Evolutionary conservation across 1,140 invertebrate species (phyloP), one percentile per base, ranked within the genome.

Genomic region (Pachyrhynchus sulphureomaculatus): DNA sequence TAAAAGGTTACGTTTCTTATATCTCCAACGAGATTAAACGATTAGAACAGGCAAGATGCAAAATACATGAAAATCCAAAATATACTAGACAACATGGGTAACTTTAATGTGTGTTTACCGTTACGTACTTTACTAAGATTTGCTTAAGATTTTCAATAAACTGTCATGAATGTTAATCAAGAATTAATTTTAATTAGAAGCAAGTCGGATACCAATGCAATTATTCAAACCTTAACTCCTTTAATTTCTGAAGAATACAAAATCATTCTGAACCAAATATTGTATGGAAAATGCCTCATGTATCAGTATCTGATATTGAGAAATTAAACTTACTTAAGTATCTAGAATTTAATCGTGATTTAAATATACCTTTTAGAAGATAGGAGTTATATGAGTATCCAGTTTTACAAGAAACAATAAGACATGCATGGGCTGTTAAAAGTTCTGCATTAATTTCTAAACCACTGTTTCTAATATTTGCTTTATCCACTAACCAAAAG

Each of bases 381-480:
- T 74, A 72, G 71, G 66, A 74, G 44, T 47, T 73, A 8, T 68
- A 70, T 39, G 69, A 74, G 36, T 72, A 72, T 70, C 65, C 68
- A 24, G 10, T 6, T 33, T n/a, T 72, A 5, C 66, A 71, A 5
- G 20, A 32, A 9, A 57, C 66, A 2, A 53, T 58, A 8, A 64
- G 60, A 23, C 48, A 55, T 34, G 36, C 60, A 4, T 72, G 70
- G 68, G 54, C 51, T 2, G 60, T 69, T 0, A 65, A 64, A 53
- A 68, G 49, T 0, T 44, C 36, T 15, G 33, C 15, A 3, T 42
- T 57, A 12, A 9, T 65, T 1, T 54, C 62, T 56, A 58, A 54
- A 62, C 68, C 68, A 13, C 52, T 58, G n/a, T 56, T 24, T 26
- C 26, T 29, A 9, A 29, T 29, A 9, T 29, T 29, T 47, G 44